Evolutionary conservation across 1,140 invertebrate genomes (phyloP), one percentile per base, ranked within the genome.

Genomic region (Monochamus saltuarius): DNA sequence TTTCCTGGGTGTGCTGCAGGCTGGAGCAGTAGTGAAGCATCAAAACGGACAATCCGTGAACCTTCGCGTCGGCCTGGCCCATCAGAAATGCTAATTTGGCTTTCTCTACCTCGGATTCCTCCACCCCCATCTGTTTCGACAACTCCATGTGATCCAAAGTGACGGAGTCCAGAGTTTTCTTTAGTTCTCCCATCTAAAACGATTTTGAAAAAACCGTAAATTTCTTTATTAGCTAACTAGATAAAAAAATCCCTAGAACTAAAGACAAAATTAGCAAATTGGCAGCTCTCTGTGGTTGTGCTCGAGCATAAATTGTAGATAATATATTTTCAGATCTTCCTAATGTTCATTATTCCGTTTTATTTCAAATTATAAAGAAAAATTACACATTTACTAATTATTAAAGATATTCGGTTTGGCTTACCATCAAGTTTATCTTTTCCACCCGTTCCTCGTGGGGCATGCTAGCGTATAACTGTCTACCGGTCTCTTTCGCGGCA

Each of bases 21-120:
- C 89, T 90, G 1, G 90, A 85, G 75, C 91, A 95, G 78, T 90
- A 93, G 75, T 94, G 90, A 61, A 94, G 77, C 84, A 94, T 87
- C 34, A 94, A 80, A 19, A 93, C 85, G 22, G 90, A 90, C 54
- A 95, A 75, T 1, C 89, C 89, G 73, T 91, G 88, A 3, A 89
- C 85, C 68, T 88, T 85, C 61, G 88, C 82, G 71, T 91, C 89
- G 19, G 85, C 87, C 71, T 89, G 84, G 50, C 74, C 79, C 61
- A 83, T 83, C 65, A 81, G 71, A 73, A 76, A 79, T 56, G 73
- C 77, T 47, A 84, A 72, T 68, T 81, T 83, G 8, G 78, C 75
- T 64, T 78, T 85, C 65, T 84, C 84, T 45, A 77, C 75, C 54
- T 82, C 76, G 60, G 81, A 71, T 67, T 82, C 73, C 76, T 61